Conservation (phyloP, 2,888 invertebrate genomes). For the Eretmocerus hayati region DNA sequence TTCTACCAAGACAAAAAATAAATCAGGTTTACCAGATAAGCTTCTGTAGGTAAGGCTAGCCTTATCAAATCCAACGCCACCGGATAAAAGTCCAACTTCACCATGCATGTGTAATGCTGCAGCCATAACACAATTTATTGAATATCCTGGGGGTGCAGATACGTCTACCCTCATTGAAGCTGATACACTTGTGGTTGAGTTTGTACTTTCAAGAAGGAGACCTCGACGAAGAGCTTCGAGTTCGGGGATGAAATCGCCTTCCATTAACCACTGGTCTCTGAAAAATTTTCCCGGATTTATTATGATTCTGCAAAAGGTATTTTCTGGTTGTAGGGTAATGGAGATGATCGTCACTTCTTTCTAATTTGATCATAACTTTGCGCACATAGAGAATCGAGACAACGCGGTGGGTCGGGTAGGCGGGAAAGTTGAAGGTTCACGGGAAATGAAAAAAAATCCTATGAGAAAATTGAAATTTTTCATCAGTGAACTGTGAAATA, state of each 20-base stretch:
- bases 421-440: too few species aligned
- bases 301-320: too few species aligned
- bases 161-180: slow-evolving; percentile 9
- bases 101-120: slow-evolving; percentile 21
- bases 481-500: too few species aligned
- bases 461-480: too few species aligned
- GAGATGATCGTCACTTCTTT: too few species aligned
- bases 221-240: slow-evolving; percentile 2
- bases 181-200: slow-evolving; percentile 14
- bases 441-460: too few species aligned
- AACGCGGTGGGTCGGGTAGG: too few species aligned
- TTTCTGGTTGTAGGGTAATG: too few species aligned
- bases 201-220: slow-evolving; percentile 9
- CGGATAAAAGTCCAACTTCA: slow-evolving; percentile 21
- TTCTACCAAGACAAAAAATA: slow-evolving; percentile 19
- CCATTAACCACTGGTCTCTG: slow-evolving; percentile 26
- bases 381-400: too few species aligned
- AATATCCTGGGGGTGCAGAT: slow-evolving; percentile 7
- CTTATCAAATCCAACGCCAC: slow-evolving; percentile 11
- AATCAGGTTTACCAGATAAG: slow-evolving; percentile 12
- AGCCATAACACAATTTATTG: slow-evolving; percentile 19
- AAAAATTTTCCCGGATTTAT: background rate
- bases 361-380: too few species aligned
- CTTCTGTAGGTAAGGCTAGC: slow-evolving; percentile 18
- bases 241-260: slow-evolving; percentile 20